Evolutionary conservation across 2,888 invertebrate species (phyloP), one percentile per base, ranked within the genome.

Genomic region (Drosophila pseudotalamancana): DNA sequence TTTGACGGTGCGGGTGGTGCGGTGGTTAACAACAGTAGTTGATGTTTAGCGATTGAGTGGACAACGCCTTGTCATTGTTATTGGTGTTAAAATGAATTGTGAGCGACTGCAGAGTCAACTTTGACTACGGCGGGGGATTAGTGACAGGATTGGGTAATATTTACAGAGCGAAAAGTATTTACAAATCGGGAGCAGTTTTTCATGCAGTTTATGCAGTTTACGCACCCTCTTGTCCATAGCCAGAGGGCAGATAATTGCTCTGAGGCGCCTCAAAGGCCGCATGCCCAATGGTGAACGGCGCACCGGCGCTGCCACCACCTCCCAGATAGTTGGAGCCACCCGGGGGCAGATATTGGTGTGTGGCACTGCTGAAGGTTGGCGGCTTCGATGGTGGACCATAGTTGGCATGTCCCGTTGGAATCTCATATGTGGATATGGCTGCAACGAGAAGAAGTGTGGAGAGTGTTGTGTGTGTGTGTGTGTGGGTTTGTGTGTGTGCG

Each of bases 351-450:
- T 91, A 90, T 50, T 90, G 89, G 67, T 90, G 89, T 59, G 90
- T 89, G 66, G 89, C 89, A 43, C 89, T 88, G 83, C 88, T 90
- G 50, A 81, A 91, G 9, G 88, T 72, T 61, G 90, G 90, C 12
- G 91, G 87, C 71, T 91, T 91, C 29, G 90, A 88, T 67, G 91
- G 91, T 32, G 91, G 91, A n/a, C 91, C 91, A 56, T 91, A 91
- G 76, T 77, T 89, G 53, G 86, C 73, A 59, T 91, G 90, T 31
- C 90, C 90, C 45, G 77, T 79, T 39, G 90, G 90, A 71, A 91
- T 90, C 74, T 91, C 91, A 67, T 91, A 91, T 31, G 90, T 81
- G 56, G 90, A 88, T 69, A 91, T 90, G 48, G 88, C 91, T 91
- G 79, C 54, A 78, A 83, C 23, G 35, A 61, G 46, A 32, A 37